Base-by-base conservation (phyloP, 1,140 invertebrate species). In the Cydia strobilella region DNA sequence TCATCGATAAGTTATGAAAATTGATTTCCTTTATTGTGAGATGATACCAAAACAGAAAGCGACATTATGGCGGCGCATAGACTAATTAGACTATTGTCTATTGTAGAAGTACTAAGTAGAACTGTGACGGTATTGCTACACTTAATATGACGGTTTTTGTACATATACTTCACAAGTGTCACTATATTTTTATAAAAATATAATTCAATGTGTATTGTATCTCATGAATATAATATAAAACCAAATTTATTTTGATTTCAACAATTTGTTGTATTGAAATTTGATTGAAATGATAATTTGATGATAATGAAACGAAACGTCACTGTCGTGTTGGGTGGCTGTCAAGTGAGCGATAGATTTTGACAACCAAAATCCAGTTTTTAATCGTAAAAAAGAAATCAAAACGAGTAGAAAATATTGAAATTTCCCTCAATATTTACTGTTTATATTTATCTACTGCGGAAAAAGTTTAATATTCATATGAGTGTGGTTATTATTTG, bases 31-130 rank as follows among this genome's bases (percentile, higher is more conserved):
- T 84, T 89, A 87, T 83, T 87, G 77, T 82, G 81, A 86, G 84
- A 87, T 82, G 79, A 88, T 86, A 92, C 86, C 89, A 90, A 90
- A 90, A 92, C 89, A 90, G 87, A 86, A 84, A 85, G 86, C 90
- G 88, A 92, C 90, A 92, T 92, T 90, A 90, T 90, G 85, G 77
- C 76, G 82, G 82, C 72, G 77, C 86, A 89, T 87, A 89, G 83
- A 81, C 78, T 81, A 81, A 76, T 27, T 87, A 89, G 83, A 81
- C 78, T 81, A 81, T 77, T 27, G 48, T 74, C 15, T 65, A 66
- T 59, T 45, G 31, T 45, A 74, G n/a, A n/a, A n/a, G n/a, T n/a
- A n/a, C n/a, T n/a, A n/a, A n/a, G n/a, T n/a, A n/a, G 74, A 65
- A 35, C 15, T 62, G 4, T 66, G 15, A 59, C 12, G 63, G 63